These are phyloP conservation scores for Cottoperca gobio DNA, from an alignment of 2,797 vertebrate species.

Conservation along the genomic window DNA sequence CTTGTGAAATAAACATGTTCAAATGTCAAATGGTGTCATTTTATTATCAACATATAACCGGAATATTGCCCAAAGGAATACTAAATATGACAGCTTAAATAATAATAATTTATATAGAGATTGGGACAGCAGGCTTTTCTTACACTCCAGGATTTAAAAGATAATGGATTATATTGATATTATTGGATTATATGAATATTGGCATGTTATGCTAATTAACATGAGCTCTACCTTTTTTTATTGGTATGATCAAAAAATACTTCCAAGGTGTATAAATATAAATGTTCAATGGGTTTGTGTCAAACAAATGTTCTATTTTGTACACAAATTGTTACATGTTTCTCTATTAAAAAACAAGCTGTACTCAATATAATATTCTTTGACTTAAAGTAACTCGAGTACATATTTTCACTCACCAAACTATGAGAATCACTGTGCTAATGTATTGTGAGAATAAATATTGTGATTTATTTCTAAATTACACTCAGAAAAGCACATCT, in stretches of 20 bases:
- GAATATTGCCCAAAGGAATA: neutral
- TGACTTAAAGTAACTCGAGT: neutral
- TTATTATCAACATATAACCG: conserved; percentile 11
- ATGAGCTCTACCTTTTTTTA: no score
- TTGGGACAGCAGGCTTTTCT: neutral
- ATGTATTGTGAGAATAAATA: neutral
- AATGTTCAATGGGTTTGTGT: neutral
- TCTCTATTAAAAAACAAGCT: neutral
- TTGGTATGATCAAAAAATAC: neutral
- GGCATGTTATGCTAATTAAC: neutral
- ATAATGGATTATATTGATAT: neutral
- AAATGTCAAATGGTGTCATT: conserved; percentile 39
- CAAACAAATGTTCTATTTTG: neutral
- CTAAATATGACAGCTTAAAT: neutral
- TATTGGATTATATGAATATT: neutral
- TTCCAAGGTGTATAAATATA: neutral
- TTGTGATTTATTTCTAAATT: neutral
- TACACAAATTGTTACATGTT: neutral
- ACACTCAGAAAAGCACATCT: neutral
- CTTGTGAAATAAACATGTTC: conserved; percentile 72
- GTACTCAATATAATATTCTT: neutral
- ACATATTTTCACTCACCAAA: neutral
- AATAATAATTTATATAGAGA: neutral
- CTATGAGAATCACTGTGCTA: no score
- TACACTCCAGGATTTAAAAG: neutral